phyloP scores from a whole-genome alignment of 2,888 invertebrate species.

The Cyaniris semiargus region DNA sequence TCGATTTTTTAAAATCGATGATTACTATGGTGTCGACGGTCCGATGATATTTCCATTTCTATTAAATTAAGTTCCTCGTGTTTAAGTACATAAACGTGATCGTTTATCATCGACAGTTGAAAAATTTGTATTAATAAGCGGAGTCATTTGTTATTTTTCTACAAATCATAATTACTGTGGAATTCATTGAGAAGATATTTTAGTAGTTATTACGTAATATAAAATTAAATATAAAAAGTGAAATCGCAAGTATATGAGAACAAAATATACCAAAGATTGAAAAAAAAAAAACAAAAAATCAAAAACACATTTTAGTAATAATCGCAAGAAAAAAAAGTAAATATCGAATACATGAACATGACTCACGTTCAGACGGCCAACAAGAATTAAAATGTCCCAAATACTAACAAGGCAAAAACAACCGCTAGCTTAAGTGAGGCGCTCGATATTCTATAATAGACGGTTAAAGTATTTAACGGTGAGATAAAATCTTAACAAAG shows the following conservation, averaged over 20 bases:
- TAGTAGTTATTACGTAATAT: background rate
- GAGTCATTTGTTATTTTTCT: constrained; percentile 18
- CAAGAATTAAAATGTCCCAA: constrained; percentile 60
- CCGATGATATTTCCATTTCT: constrained; percentile 14
- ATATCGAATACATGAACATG: background rate
- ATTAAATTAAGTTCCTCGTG: constrained; percentile 19
- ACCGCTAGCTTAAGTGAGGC: constrained; percentile 69
- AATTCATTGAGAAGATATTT: background rate
- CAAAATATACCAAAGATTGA: background rate
- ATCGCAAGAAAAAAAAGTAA: background rate
- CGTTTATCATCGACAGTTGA: constrained; percentile 1
- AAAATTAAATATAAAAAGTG: background rate
- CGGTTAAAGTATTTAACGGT: constrained; percentile 78
- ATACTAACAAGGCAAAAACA: constrained; percentile 56
- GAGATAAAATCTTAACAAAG: constrained; percentile 80
- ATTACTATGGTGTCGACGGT: constrained; percentile 19
- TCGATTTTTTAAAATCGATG: constrained; percentile 11
- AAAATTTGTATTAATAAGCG: constrained; percentile 12
- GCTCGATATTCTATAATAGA: constrained; percentile 67
- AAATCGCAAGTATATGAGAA: background rate
- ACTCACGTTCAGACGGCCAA: background rate
- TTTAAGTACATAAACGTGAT: constrained; percentile 16
- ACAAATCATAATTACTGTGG: background rate
- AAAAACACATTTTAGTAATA: background rate
- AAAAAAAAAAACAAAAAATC: background rate